phyloP scores from a whole-genome alignment of 2,888 invertebrate species.

The Apantesis nais region DNA sequence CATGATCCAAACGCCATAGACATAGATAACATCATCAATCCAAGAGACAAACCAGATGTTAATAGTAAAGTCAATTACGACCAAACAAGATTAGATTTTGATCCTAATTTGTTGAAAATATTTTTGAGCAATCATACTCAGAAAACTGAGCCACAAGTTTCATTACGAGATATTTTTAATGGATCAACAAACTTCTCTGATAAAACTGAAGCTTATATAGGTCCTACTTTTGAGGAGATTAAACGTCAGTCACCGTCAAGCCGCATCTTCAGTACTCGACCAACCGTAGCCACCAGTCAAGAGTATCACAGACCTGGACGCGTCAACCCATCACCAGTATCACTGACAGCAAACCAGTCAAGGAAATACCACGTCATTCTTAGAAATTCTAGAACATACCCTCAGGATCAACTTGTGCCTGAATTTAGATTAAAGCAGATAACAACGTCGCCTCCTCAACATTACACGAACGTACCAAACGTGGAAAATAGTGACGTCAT shows the following conservation, averaged over 20 bases:
- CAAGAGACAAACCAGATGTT: too few species aligned
- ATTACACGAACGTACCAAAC: neutral
- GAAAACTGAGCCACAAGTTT: neutral
- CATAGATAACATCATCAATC: neutral
- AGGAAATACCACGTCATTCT: constrained; percentile 1
- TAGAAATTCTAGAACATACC: constrained; percentile 5
- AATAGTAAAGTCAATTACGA: neutral
- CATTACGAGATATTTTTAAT: neutral
- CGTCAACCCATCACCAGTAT: constrained; percentile 4
- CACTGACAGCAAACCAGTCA: constrained; percentile 4
- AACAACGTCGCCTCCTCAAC: neutral
- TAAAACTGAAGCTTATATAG: neutral
- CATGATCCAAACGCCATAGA: constrained; percentile 5
- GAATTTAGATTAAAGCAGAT: neutral
- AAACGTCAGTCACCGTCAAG: neutral
- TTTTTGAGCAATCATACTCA: neutral
- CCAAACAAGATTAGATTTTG: neutral
- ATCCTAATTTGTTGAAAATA: constrained; percentile 6
- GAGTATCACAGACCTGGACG: neutral
- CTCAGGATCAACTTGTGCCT: neutral
- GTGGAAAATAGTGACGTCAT: neutral
- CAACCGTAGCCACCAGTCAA: neutral
- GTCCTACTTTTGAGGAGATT: neutral
- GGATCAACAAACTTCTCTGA: neutral
- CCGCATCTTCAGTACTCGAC: neutral